Evolutionary conservation across 2,113 vertebrate genomes (phyloP), one percentile per base, ranked within the genome.

Genomic region (Anser cygnoides): DNA sequence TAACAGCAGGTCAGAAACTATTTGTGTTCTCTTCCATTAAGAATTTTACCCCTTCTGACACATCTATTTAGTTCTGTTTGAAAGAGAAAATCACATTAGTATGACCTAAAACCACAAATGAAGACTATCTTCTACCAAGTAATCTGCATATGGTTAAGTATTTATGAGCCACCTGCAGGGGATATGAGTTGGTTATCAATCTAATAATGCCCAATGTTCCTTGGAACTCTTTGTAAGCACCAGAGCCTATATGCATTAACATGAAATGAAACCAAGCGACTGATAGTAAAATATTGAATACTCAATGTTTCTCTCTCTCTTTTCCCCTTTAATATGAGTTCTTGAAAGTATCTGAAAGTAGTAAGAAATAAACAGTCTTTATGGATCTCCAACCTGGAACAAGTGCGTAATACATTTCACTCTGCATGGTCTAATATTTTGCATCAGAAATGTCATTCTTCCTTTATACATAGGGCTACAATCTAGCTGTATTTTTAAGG

Each of bases 141-240:
- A 96, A 97, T 98, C 96, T 98, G 96, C 97, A 98, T 98, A 97
- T 87, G 17, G 96, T 98, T 97, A 98, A 98, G 97, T 97, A 98
- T 98, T 98, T 98, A 98, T 98, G 96, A 98, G 98, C 92, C 96
- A 97, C 98, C 98, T 98, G 98, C 98, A 98, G 98, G 95, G 98
- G 95, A 94, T 98, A 97, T 97, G 98, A 98, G 97, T 96, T 98
- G 96, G 97, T 98, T 98, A 98, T 99, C 98, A 98, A 98, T 99
- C 98, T 98, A 98, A 96, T 96, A 97, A 97, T 86, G 97, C 90
- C 96, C 88, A 93, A 41, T 96, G 95, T 97, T 98, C 97, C 95
- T 96, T 93, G 91, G 94, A 97, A 95, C 90, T 97, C 96, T 96
- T 96, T 98, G 98, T 98, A 97, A 98, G 94, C 90, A 96, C 96